Evolutionary conservation across 2,113 vertebrate species (phyloP), one percentile per base, ranked within the genome.

Genomic region (Notiomystis cincta): DNA sequence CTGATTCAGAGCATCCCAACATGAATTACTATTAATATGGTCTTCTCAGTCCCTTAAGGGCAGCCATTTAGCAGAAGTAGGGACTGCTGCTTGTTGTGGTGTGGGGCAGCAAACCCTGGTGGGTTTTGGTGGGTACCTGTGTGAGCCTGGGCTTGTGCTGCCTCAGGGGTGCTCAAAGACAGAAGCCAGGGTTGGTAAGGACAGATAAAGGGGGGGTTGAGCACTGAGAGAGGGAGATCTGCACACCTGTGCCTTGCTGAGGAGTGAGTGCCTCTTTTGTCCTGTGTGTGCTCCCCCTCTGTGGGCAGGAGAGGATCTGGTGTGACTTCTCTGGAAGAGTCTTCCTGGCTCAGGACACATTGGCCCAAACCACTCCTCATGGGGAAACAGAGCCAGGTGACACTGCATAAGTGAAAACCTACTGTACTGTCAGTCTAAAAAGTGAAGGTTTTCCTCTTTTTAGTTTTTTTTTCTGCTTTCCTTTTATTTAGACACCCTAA

Each of bases 1-100:
- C 96, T 97, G 95, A 96, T 94, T 95, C 96, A 96, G 92, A 94
- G 53, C 96, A 95, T 95, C 95, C 88, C 72, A 91, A 89, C 60
- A 14, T 91, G 92, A 90, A 80, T 93, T 92, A 67, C 82, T 92
- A 65, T 89, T 93, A 97, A 86, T 93, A 90, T 53, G 88, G 69
- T 84, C 86, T 81, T 83, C 89, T 82, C 37, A 45, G 83, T 73
- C 44, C 88, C 93, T 50, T 76, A n/a, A 81, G 86, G 93, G 72
- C 58, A 90, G n/a, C 56, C 82, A 87, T 95, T 95, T 95, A 95
- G 82, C 76, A 86, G 35, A 69, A 75, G 88, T 16, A 89, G 88
- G 90, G 86, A 42, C 47, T 89, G 76, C 85, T 87, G 25, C 2
- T 3, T 40, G 56, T 37, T 81, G 85, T 78, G 64, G 82, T 56